Percentiles rank a stretch among this genome's conserved stretches.
These are phyloP conservation scores for Hipparchia semele DNA, from an alignment of 2,888 invertebrate genomes.

Conservation along the genomic window DNA sequence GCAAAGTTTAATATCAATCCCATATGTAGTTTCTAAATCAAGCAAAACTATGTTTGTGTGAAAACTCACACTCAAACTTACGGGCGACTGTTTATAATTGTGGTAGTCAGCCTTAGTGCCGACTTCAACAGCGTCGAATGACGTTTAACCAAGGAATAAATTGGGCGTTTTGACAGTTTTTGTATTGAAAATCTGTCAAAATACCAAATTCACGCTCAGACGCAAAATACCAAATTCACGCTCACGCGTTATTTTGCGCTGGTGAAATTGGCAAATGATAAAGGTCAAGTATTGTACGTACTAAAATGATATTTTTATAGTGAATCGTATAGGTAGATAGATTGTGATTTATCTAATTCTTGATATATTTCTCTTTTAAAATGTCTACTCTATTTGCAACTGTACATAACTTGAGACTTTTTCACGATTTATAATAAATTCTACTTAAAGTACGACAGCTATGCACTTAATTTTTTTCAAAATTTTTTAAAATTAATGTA, in stretches of 20 bases:
- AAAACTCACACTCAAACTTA: too few relatives aligned
- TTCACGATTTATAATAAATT: slow-evolving; percentile 15
- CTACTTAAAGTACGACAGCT: background rate
- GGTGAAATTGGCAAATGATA: background rate
- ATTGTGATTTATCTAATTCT: slow-evolving; percentile 23
- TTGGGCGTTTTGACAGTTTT: too few relatives aligned
- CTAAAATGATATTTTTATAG: slow-evolving; percentile 26
- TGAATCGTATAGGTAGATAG: slow-evolving; percentile 14
- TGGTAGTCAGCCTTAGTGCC: background rate
- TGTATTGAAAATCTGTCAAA: too few relatives aligned
- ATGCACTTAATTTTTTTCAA: slow-evolving; percentile 4
- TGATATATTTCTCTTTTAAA: slow-evolving; percentile 5
- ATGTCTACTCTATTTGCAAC: slow-evolving; percentile 15
- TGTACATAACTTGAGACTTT: slow-evolving; percentile 20
- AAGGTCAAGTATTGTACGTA: background rate
- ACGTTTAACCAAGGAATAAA: too few relatives aligned
- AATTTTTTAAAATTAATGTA: background rate
- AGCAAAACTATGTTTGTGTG: too few relatives aligned
- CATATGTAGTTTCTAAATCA: too few relatives aligned
- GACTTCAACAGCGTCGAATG: too few relatives aligned
- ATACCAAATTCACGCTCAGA: too few relatives aligned
- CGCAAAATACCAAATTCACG: too few relatives aligned
- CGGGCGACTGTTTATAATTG: too few relatives aligned
- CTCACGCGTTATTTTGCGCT: too few relatives aligned
- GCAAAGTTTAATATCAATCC: too few relatives aligned